Evolutionary conservation across 2,888 invertebrate species (phyloP).

Genomic region (Caenorhabditis sp.): DNA sequence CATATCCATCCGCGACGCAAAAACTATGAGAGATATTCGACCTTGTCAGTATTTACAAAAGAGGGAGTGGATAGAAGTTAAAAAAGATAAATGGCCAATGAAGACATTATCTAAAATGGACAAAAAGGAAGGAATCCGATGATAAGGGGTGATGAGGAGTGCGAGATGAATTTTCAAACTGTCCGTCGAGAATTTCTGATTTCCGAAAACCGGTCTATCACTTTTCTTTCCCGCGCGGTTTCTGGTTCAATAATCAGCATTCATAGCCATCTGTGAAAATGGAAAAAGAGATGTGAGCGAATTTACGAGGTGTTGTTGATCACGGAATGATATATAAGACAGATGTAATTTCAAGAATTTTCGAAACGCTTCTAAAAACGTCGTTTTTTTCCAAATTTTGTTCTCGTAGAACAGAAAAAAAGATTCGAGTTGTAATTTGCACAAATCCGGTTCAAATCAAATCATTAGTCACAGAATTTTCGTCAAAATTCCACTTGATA

Average conservation of each 20-base stretch:
- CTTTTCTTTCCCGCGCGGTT: slow-evolving; percentile 25
- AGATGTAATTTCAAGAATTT: no score
- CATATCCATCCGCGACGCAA: slow-evolving; percentile 34
- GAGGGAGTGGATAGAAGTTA: slow-evolving; percentile 15
- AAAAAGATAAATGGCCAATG: slow-evolving; percentile 54
- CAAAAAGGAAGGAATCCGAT: slow-evolving; percentile 36
- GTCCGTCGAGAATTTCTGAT: slow-evolving; percentile 42
- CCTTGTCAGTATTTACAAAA: slow-evolving; percentile 55
- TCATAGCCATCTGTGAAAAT: slow-evolving; percentile 3
- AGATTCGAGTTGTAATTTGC: no score
- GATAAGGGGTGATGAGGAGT: slow-evolving; percentile 32
- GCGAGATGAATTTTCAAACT: slow-evolving; percentile 38
- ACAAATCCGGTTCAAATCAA: no score
- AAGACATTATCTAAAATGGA: slow-evolving; percentile 19
- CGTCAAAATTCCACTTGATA: no score
- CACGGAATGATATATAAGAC: background rate
- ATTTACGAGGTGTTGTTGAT: slow-evolving; percentile 62
- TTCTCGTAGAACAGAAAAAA: no score
- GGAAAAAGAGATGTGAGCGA: slow-evolving; percentile 16
- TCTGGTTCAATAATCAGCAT: slow-evolving; percentile 58
- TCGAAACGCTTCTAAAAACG: no score
- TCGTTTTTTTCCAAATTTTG: no score
- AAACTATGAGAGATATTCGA: slow-evolving; percentile 38
- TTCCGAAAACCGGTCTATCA: slow-evolving; percentile 53
- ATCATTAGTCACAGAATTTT: no score